A percentile compares a stretch with the other conserved stretches of the same genome.
These are phyloP conservation scores for Rousettus leschenaultii DNA, from an alignment of 2,113 vertebrate genomes.

Conservation along the genomic window DNA sequence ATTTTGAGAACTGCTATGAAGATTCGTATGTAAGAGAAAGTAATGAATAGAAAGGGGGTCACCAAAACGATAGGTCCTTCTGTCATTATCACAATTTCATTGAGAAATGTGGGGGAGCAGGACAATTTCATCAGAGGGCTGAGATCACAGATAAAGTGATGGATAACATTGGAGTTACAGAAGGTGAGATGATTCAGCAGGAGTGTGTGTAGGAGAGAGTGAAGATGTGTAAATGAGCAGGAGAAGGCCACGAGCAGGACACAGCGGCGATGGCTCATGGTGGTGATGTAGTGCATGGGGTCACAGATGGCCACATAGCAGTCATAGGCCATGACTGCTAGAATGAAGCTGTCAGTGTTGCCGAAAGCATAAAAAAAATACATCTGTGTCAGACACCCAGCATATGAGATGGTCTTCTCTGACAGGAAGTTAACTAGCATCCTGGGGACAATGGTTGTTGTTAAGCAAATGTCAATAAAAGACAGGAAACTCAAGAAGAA, in stretches of 20 bases:
- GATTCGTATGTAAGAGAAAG: conserved; percentile 63
- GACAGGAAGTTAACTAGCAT: conserved; percentile 69
- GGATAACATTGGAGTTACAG: conserved; percentile 61
- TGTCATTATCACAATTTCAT: conserved; percentile 48
- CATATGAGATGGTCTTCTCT: conserved; percentile 62
- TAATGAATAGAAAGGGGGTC: conserved; percentile 61
- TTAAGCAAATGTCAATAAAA: conserved; percentile 63
- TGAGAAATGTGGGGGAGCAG: conserved; percentile 59
- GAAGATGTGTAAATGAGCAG: conserved; percentile 60
- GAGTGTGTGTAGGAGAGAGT: conserved; percentile 62
- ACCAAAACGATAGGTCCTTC: conserved; percentile 50
- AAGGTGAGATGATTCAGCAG: conserved; percentile 59
- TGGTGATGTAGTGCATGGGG: conserved; percentile 61
- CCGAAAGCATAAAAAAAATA: conserved; percentile 68
- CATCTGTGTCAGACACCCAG: conserved; percentile 67
- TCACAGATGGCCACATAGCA: conserved; percentile 61
- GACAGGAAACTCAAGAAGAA: conserved; percentile 62
- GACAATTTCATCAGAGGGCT: conserved; percentile 70
- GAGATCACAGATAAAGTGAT: conserved; percentile 73
- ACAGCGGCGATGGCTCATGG: conserved; percentile 40
- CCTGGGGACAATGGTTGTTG: conserved; percentile 50
- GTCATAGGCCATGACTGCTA: conserved; percentile 71
- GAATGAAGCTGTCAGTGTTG: conserved; percentile 60
- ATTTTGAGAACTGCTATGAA: conserved; percentile 48
- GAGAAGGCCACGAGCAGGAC: conserved; percentile 42